Base-by-base conservation (phyloP, 2,888 invertebrate species). In the Noctua comes region DNA sequence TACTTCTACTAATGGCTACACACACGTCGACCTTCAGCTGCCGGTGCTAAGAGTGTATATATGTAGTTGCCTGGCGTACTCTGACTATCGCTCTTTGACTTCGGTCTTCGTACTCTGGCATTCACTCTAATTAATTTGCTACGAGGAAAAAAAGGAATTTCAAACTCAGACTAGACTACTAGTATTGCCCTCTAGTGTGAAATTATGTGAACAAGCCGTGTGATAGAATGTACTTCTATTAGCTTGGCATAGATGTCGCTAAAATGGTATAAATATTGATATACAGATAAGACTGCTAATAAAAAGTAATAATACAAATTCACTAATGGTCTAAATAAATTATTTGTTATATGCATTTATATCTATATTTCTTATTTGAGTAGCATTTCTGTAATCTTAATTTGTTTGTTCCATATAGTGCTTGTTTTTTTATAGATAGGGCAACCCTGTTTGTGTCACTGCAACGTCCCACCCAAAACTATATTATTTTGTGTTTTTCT, bases 401-500 rank as follows among this genome's bases (percentile, higher is more conserved):
- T 46, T n/a, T 36, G 11, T 5, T 16, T 51, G 5, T 40, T 31
- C 4, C 7, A 11, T 31, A 5, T n/a, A n/a, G n/a, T 43, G 27
- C 31, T 74, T 57, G 18, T 54, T 69, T 7, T 48, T 71, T 31
- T 36, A 36, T 36, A 36, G 36, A 1, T 36, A n/a, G 2, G 69
- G 57, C 40, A 79, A 69, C 77, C 4, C 59, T 59, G 48, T n/a
- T 40, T 57, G n/a, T 65, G 70, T 68, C 65, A 77, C n/a, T 82
- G 77, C 78, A 54, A 83, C 59, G 81, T 84, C 79, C 84, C 80
- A 82, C 81, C 80, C 64, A n/a, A 51, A 36, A 51, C 11, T 68
- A 2, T 13, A 36, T 13, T 69, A 78, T 46, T 77, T 69, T 70
- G 68, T 51, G 57, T 82, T 77, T 68, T 80, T 59, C 48, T 51